Evolutionary conservation across 2,888 invertebrate genomes (phyloP), one percentile per base, ranked within the genome.

Genomic region (Sminthurinus aureus): DNA sequence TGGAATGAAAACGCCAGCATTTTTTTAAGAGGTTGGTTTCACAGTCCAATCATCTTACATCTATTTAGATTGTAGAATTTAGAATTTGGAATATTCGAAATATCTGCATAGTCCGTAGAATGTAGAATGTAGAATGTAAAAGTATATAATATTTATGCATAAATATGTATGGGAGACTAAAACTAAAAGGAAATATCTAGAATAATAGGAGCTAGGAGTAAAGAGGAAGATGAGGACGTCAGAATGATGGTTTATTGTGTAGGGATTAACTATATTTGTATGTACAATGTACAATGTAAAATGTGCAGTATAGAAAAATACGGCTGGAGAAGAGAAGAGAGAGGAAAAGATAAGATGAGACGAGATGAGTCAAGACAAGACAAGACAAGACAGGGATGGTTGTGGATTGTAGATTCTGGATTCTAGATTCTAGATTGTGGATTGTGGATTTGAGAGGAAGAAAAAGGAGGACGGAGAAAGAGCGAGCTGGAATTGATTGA

Each of bases 401-500:
- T 79, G 66, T 52, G 71, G 20, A 71, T 71, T 24, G 75, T 52
- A 6, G 52, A 38, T 38, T 1, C 3, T 38, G 38, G 38, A 38
- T 38, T 38, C 3, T 38, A 6, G 38, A 38, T 38, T 38, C 3
- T 38, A 6, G 38, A 38, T 38, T 38, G 38, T 38, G 38, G 6
- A 38, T 38, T 38, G 38, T 6, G 18, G 18, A 74, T 24, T 11
- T 73, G 12, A 12, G 3, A 50, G 74, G 26, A 26, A 74, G 74
- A 50, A 18, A 74, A 24, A 50, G 26, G 38, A 67, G 66, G 51
- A 79, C 38, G 38, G 78, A 51, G 71, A 79, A 22, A 73, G 24
- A 67, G 26, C 38, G 79, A 79, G 79, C 73, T 80, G 51, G 80
- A 73, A 75, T 81, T 74, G 81, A 74, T 81, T 81, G 74, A 81